phyloP scores from a whole-genome alignment of 2,888 invertebrate species.

The Drosophila birchii region DNA sequence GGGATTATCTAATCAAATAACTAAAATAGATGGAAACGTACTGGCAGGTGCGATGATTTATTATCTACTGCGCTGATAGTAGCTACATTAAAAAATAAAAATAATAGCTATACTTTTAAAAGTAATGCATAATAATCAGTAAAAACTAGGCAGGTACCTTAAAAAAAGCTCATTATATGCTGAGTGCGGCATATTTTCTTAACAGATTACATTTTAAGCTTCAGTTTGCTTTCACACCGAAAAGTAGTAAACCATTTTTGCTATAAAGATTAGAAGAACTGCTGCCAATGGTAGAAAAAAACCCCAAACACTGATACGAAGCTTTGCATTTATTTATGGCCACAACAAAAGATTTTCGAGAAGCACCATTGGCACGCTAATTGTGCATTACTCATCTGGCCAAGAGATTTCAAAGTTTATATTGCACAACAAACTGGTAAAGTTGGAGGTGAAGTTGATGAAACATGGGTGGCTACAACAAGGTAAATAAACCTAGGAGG shows the following conservation, averaged over 20 bases:
- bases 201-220: neutral
- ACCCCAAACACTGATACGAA: constrained; percentile 11
- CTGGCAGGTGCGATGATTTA: no score
- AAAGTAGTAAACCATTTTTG: neutral
- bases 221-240: neutral
- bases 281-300: neutral
- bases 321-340: constrained; percentile 13
- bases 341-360: constrained; percentile 9
- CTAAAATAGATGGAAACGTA: no score
- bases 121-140: neutral
- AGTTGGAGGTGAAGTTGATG: constrained; percentile 30
- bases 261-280: constrained; percentile 4
- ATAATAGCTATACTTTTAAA: neutral
- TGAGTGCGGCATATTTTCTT: neutral
- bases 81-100: neutral
- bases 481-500: neutral
- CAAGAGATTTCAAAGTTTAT: constrained; percentile 48
- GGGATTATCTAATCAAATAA: constrained; percentile 11
- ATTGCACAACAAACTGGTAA: constrained; percentile 53
- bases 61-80: neutral
- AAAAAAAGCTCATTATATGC: neutral
- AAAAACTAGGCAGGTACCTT: neutral
- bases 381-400: constrained; percentile 9
- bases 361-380: constrained; percentile 27
- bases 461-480: constrained; percentile 4